These are phyloP conservation scores for Ranitomeya imitator DNA, from an alignment of 2,113 vertebrate species.

Conservation along the genomic window DNA sequence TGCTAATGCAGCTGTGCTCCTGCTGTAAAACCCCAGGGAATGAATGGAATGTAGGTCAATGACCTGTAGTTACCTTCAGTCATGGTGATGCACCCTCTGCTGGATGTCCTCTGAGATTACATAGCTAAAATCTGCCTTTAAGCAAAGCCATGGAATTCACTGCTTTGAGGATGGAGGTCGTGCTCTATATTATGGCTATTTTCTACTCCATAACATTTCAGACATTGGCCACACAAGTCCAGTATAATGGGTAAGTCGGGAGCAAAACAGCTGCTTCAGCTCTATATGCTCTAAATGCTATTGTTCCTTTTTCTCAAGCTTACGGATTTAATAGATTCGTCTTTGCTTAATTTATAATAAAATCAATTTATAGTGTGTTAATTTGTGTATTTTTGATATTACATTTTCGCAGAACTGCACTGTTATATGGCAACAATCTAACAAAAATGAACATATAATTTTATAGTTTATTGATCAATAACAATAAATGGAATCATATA, in stretches of 20 bases:
- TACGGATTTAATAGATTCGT: background rate
- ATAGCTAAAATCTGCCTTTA: too few relatives aligned
- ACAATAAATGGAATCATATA: too few relatives aligned
- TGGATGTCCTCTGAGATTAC: too few relatives aligned
- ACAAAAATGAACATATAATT: too few relatives aligned
- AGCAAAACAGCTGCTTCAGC: background rate
- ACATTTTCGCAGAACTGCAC: too few relatives aligned
- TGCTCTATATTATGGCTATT: background rate
- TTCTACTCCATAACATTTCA: background rate
- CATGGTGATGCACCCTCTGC: too few relatives aligned
- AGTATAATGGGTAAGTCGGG: conserved; percentile 45
- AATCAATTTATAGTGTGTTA: background rate
- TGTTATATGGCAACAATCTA: too few relatives aligned
- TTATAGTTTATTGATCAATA: too few relatives aligned
- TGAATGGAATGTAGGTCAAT: too few relatives aligned
- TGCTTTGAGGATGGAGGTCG: conserved; percentile 1
- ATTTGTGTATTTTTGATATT: background rate
- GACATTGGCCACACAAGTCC: background rate
- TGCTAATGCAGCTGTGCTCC: too few relatives aligned
- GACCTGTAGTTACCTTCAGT: too few relatives aligned
- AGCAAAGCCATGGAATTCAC: background rate
- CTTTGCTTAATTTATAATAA: background rate
- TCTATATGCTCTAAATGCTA: background rate
- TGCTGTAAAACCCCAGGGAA: too few relatives aligned
- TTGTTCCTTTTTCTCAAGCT: background rate